phyloP scores from a whole-genome alignment of 1,140 invertebrate genomes.

The Eufriesea mexicana region DNA sequence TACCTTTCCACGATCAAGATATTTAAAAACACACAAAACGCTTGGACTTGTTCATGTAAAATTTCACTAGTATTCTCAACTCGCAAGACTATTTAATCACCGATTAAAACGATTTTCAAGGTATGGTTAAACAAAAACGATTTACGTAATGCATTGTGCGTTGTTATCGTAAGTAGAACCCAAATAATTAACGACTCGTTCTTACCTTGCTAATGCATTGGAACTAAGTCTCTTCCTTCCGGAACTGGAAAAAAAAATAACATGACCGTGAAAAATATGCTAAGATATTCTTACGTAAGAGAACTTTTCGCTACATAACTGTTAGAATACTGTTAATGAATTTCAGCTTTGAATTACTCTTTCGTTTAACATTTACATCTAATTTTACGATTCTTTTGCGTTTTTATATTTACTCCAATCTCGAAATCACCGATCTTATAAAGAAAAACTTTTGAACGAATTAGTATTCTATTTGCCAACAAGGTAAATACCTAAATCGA shows the following conservation, averaged over 20 bases:
- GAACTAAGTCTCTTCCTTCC: constrained; percentile 89
- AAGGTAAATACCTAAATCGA: not conserved
- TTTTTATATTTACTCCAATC: not conserved
- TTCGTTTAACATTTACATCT: not conserved
- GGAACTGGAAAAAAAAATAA: constrained; percentile 82
- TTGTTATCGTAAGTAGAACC: not conserved
- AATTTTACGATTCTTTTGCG: not conserved
- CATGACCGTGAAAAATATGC: constrained; percentile 21
- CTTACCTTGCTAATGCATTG: constrained; percentile 93
- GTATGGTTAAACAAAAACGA: not conserved
- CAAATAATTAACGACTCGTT: not conserved
- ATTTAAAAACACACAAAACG: not conserved
- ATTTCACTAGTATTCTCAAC: not conserved
- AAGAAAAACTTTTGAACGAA: not conserved
- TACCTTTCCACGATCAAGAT: too few relatives aligned
- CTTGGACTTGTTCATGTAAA: too few relatives aligned
- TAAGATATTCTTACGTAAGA: not conserved
- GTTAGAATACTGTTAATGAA: not conserved
- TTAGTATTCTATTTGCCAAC: not conserved
- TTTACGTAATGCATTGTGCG: not conserved
- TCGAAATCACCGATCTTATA: too few relatives aligned
- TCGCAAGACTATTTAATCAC: not conserved
- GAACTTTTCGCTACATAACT: not conserved
- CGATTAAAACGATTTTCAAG: not conserved
- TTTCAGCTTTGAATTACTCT: not conserved